Conservation (phyloP, 2,113 vertebrate genomes). For the Sturnus vulgaris region DNA sequence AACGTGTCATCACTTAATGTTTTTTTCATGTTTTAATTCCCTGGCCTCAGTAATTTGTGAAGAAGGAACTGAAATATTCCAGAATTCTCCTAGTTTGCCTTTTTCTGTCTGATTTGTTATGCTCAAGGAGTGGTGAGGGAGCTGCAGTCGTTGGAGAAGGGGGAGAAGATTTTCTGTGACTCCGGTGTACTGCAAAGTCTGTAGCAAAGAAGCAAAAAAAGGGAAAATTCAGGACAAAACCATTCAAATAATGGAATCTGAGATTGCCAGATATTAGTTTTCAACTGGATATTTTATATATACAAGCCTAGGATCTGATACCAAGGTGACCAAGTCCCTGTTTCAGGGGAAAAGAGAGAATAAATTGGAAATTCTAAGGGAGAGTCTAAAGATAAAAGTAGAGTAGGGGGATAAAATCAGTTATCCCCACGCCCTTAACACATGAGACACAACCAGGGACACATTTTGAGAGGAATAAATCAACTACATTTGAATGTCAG, state of each 20-base stretch:
- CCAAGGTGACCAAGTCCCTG: background rate
- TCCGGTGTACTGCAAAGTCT: background rate
- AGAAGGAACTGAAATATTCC: background rate
- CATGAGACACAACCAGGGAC: rapidly evolving
- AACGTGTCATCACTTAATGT: rapidly evolving
- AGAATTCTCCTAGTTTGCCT: background rate
- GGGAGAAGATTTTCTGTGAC: background rate
- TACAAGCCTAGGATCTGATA: too few species aligned
- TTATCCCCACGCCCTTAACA: background rate
- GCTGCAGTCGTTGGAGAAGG: background rate
- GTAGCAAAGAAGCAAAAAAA: background rate
- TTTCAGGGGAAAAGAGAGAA: background rate
- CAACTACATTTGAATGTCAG: too few species aligned
- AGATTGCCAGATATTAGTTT: background rate
- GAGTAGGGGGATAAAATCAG: background rate
- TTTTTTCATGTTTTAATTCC: background rate
- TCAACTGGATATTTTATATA: background rate
- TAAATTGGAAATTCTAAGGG: background rate
- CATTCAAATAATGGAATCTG: background rate
- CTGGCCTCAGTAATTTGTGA: background rate
- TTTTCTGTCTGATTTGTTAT: background rate
- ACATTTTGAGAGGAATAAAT: background rate
- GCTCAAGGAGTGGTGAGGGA: background rate
- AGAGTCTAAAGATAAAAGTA: background rate
- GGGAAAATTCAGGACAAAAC: background rate